Base-by-base conservation (phyloP, 2,888 invertebrate species). In the Rhimphoctona megacephalus region DNA sequence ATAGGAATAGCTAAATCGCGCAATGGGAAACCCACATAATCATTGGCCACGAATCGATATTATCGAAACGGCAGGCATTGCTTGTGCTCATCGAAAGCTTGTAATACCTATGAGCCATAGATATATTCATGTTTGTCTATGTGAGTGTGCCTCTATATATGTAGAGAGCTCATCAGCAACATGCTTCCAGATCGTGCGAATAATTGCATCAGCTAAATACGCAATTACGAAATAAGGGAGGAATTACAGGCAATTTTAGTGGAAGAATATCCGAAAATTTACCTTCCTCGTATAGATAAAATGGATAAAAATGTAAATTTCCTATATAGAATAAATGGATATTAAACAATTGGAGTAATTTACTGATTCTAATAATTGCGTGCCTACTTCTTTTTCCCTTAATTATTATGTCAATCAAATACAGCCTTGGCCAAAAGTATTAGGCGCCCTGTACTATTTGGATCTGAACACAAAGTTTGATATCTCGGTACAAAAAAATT, bases 131-230 rank as follows among this genome's bases (percentile, higher is more conserved):
- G 30, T 66, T 17, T 39, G 25, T 67, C 33, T 46, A n/a, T 43
- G n/a, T 30, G 54, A 17, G 61, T 61, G 57, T 57, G 57, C 17
- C 11, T 69, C 22, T 57, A 33, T 22, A 19, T n/a, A 36, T 25
- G 25, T 25, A 70, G 46, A 83, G 61, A 73, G 78, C 76, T 73
- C 43, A 39, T 39, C 22, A 43, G 30, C 52, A 43, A 54, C 33
- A 46, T 52, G 81, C 54, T 72, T 70, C 70, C n/a, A 76, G 52
- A 74, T 76, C 76, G 80, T 61, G 61, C 81, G 81, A 81, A 81
- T 81, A 85, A 81, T 85, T 85, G 67, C 77, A 77, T 81, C 70
- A 43, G 77, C 66, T 72, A 52, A 66, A 81, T 85, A 66, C 77
- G 72, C 72, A 81, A 81, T 81, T 81, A 66, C 52, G 52, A 77